Base-by-base conservation (phyloP, 2,888 invertebrate species). In the Halictus quadricinctus region DNA sequence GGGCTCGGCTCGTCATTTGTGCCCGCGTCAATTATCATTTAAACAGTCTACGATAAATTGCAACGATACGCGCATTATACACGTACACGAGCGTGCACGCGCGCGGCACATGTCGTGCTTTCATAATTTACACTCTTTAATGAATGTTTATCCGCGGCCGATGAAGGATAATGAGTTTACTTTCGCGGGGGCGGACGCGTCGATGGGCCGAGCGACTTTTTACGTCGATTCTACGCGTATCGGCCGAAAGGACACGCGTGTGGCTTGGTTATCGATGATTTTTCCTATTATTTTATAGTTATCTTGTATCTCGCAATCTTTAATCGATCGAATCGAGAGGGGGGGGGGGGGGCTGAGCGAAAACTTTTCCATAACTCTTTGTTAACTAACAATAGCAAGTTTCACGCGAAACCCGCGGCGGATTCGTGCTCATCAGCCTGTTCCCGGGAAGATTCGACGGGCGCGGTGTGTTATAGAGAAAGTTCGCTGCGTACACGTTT, bases 1-100 rank as follows among this genome's bases (percentile, higher is more conserved):
- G 46, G 60, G 25, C 21, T 15, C 18, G 76, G 81, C 72, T 60
- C 75, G 69, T 78, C 85, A 87, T 91, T 87, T 84, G 85, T 88
- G 83, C 79, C n/a, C 73, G 81, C 86, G 90, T 88, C 91, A 88
- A 91, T 91, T 91, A 91, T 88, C 89, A 90, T 89, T 89, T 90
- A 89, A 88, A 89, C 83, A 86, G 90, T 85, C 69, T 69, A 48
- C 50, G 84, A 36, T 84, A 86, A 89, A 89, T 89, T 83, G 84
- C 80, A 29, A 69, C 85, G 58, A 21, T 79, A 29, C 29, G 1
- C 0, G 74, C 80, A 74, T 83, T 82, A 76, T 69, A 76, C 72
- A 79, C 74, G 80, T 64, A 64, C 76, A 76, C 76, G 66, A 6
- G 15, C 29, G n/a, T 0, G 5, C 69, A 21, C 21, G 15, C 36